Percentiles rank a stretch among this genome's conserved stretches.
phyloP scores from a whole-genome alignment of 2,797 vertebrate genomes.

The Emydoidea blandingii region DNA sequence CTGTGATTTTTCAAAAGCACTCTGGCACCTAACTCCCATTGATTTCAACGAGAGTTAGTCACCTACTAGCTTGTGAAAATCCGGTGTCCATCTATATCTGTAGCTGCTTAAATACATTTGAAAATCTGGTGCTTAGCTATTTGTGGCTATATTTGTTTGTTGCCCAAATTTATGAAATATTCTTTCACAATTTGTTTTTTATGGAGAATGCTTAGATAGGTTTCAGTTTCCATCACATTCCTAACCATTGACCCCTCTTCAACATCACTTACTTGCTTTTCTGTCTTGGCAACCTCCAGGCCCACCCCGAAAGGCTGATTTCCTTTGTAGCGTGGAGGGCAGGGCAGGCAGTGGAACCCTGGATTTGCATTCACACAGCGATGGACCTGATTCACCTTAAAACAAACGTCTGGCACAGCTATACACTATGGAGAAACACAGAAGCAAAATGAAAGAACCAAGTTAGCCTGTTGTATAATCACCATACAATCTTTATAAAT shows the following conservation, averaged over 20 bases:
- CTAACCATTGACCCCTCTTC: background rate
- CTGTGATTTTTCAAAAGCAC: background rate
- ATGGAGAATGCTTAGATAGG: background rate
- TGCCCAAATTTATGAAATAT: background rate
- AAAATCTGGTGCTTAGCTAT: background rate
- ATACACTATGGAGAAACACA: constrained; percentile 85
- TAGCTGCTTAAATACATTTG: background rate
- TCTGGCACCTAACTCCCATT: background rate
- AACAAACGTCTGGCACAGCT: constrained; percentile 93
- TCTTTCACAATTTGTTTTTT: background rate
- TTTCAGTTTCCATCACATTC: background rate
- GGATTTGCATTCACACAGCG: constrained; percentile 95
- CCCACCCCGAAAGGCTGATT: constrained; percentile 94
- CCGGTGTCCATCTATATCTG: background rate
- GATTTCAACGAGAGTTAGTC: background rate
- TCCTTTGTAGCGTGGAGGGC: constrained; percentile 95
- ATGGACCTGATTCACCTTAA: constrained; percentile 85
- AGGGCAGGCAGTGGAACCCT: constrained; percentile 96
- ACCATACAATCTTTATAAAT: background rate
- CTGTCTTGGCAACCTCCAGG: constrained; percentile 88
- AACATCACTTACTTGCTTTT: constrained; percentile 89
- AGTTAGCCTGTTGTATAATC: background rate
- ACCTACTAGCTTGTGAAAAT: background rate
- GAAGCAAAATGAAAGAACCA: background rate
- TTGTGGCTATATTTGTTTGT: background rate